Evolutionary conservation across 1,140 invertebrate genomes (phyloP).

Genomic region (Caenorhabditis latens): DNA sequence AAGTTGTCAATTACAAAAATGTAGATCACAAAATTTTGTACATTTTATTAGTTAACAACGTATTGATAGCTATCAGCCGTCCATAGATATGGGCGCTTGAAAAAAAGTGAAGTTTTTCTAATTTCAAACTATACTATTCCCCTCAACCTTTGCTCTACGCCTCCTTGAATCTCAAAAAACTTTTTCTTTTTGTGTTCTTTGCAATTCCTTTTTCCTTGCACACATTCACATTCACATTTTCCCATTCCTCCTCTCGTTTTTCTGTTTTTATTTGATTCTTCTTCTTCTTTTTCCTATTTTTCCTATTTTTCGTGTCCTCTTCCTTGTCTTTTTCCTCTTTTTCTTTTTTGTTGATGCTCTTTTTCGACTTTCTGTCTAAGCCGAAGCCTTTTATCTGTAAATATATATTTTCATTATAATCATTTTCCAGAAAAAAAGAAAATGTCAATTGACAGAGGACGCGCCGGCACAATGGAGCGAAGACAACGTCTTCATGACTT

Average conservation of each 20-base stretch:
- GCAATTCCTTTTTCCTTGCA: neutral
- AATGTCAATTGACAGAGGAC: constrained; percentile 33
- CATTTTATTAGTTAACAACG: too few species aligned
- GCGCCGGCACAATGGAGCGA: constrained; percentile 25
- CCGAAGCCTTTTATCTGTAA: too few species aligned
- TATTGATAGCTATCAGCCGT: too few species aligned
- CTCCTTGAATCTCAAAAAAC: too few species aligned
- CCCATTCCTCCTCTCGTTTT: neutral
- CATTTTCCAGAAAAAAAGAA: neutral
- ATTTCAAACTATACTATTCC: too few species aligned
- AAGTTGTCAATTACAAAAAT: too few species aligned
- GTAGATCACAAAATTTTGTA: too few species aligned
- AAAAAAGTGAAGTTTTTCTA: too few species aligned
- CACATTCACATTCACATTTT: neutral
- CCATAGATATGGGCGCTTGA: too few species aligned
- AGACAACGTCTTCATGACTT: constrained; percentile 25
- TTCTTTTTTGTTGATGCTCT: neutral
- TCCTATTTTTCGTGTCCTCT: neutral
- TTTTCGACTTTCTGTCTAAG: neutral
- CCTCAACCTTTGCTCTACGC: too few species aligned
- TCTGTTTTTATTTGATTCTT: neutral
- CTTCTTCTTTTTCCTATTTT: neutral
- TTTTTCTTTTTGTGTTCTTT: neutral
- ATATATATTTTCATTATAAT: neutral
- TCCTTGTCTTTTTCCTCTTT: neutral